Percentiles rank a stretch among this genome's conserved stretches.
Conservation (phyloP, 1,140 invertebrate genomes). For the Daktulosphaira vitifoliae region DNA sequence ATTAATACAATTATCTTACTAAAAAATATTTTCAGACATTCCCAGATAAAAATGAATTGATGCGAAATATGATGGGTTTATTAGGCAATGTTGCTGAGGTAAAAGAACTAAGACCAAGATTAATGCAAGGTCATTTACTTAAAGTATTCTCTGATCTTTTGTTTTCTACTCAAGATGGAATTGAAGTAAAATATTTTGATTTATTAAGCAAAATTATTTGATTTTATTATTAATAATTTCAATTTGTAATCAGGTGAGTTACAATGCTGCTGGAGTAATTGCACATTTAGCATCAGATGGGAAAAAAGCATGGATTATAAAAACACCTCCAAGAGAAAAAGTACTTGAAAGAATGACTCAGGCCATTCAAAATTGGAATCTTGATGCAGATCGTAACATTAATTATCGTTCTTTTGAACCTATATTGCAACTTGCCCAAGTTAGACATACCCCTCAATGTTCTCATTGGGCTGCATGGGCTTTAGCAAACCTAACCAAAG, state of each 20-base stretch:
- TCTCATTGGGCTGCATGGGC: constrained; percentile 98
- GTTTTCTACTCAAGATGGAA: constrained; percentile 79
- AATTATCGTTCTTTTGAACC: constrained; percentile 95
- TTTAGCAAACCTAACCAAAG: constrained; percentile 85
- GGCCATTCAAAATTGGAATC: constrained; percentile 81
- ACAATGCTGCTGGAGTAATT: constrained; percentile 92
- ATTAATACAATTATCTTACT: constrained; percentile 21
- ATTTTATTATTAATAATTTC: constrained; percentile 16
- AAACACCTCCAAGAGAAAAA: constrained; percentile 56
- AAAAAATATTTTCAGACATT: constrained; percentile 66
- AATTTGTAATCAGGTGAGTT: constrained; percentile 61
- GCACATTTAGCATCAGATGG: constrained; percentile 93
- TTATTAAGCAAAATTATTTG: background rate
- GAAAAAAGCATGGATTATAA: constrained; percentile 67
- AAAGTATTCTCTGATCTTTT: constrained; percentile 76
- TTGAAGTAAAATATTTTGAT: constrained; percentile 60
- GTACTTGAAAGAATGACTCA: constrained; percentile 66
- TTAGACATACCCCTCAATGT: constrained; percentile 77
- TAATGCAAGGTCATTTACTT: constrained; percentile 80
- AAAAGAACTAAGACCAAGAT: constrained; percentile 61
- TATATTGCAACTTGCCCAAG: constrained; percentile 68
- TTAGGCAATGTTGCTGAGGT: constrained; percentile 96
- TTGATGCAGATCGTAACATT: constrained; percentile 80
- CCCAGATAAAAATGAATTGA: constrained; percentile 74
- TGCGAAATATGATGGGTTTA: constrained; percentile 93